Base-by-base conservation (phyloP, 2,888 invertebrate species). In the Polyploca ridens region DNA sequence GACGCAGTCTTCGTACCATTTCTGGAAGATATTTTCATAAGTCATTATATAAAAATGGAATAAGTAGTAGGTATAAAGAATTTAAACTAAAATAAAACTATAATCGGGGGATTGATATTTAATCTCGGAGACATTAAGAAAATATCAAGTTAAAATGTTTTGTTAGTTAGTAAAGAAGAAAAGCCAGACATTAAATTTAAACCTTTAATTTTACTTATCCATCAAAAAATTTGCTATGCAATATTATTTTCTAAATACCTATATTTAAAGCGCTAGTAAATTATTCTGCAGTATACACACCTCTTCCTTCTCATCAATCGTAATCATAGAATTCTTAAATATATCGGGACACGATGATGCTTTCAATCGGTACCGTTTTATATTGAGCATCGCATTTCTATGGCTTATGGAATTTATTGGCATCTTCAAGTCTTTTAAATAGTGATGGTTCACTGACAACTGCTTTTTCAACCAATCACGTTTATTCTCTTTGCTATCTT, bases 321-420 rank as follows among this genome's bases (percentile, higher is more conserved):
- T 97, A 62, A 97, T 97, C 97, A 98, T 97, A n/a, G 97, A 98
- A 84, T 97, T 97, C 76, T 97, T 95, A 83, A 96, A 98, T 78
- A 99, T 98, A 89, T 99, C 97, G 0, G 99, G 99, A 86, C 98
- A 98, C 59, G 98, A 98, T 3, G 97, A 98, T 0, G 98, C 98
- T 69, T 97, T 95, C 67, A 98, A 89, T 64, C 96, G 95, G 87
- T 98, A 98, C 71, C 97, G 96, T 78, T 96, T 96, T 65, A 97
- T 96, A 85, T 97, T 98, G 65, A 98, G 89, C 94, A 98, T 96
- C 6, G 98, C 98, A 58, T 97, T 97, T 61, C 98, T 96, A 86
- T 98, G 98, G 87, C 98, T 97, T 71, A 98, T 96, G 0, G 97
- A 97, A 82, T 97, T 97, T 71, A 97, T 94, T 74, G 97, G 97